Evolutionary conservation across 53 echinoderm and acorn worm genomes (phyloP), one percentile per base, ranked within the genome.

Genomic region (Astropecten irregularis): DNA sequence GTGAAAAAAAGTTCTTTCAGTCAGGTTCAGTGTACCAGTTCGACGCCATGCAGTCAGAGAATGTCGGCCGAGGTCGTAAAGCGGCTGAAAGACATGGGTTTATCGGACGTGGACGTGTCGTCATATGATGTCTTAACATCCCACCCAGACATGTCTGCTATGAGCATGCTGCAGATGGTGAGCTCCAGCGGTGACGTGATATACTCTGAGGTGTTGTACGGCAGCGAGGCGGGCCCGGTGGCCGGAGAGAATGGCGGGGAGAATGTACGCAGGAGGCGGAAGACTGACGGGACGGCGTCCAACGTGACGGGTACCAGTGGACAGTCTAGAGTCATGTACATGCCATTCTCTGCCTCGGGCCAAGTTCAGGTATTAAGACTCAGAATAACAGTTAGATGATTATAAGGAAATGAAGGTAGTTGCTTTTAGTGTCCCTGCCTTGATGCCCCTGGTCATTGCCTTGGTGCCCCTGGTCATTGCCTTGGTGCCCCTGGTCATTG

Each of bases 91-190:
- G 36, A 58, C 7, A 21, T 70, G 58, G 77, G 77, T 40, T 76
- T 77, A 36, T 39, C 51, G n/a, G 38, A 87, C 35, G 87, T 87
- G 33, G 46, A 54, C 23, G 59, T 57, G 21, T 46, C 35, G 50
- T 40, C 81, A 13, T 87, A 87, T 34, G 38, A 81, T 34, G 77
- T 87, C 37, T 42, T 77, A 11, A 68, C 77, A 33, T 77, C 87
- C 18, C 68, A 68, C 57, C 81, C 87, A 39, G 81, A 62, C 69
- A 38, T 79, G 48, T 68, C 69, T 9, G 62, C 22, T 4, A 29
- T 44, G 26, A 87, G 81, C 49, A 64, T 69, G 56, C 7, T 87
- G n/a, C 56, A 56, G 40, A 79, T 49, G 3, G 28, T 76, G 3
- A 44, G 46, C 59, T 18, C 40, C 23, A 68, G 81, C 6, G 87